phyloP scores from a whole-genome alignment of 2,888 invertebrate species.

The Ganaspis brasiliensis region DNA sequence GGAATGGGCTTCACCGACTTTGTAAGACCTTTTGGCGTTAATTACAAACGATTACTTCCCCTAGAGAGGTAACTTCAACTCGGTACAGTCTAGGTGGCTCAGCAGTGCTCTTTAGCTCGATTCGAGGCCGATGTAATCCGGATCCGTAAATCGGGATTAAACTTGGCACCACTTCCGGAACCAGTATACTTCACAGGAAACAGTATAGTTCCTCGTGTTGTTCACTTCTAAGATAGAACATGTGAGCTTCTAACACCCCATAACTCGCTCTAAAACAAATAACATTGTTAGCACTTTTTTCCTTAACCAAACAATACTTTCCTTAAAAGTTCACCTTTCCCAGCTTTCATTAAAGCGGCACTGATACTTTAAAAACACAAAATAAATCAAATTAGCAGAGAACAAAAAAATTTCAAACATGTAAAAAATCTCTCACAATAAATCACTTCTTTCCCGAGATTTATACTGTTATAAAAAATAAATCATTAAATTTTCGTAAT shows the following conservation, averaged over 20 bases:
- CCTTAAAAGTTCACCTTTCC: no score
- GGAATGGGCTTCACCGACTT: constrained; percentile 23
- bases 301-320: background rate
- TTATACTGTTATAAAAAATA: no score
- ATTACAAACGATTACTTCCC: constrained; percentile 39
- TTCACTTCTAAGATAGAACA: constrained; percentile 7
- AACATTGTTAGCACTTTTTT: background rate
- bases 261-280: constrained; percentile 30
- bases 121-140: constrained; percentile 57
- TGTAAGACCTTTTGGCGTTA: constrained; percentile 36
- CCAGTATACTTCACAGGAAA: constrained; percentile 45
- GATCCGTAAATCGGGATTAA: constrained; percentile 58
- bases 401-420: no score
- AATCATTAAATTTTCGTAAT: no score
- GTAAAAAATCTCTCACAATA: no score
- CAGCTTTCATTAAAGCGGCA: background rate
- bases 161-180: constrained; percentile 55
- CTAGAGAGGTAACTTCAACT: constrained; percentile 23
- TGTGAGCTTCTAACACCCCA: constrained; percentile 29
- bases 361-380: no score
- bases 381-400: no score
- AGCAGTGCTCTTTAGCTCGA: constrained; percentile 53
- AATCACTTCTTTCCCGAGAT: no score
- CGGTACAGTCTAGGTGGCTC: constrained; percentile 41
- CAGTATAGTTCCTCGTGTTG: constrained; percentile 26